phyloP scores from a whole-genome alignment of 2,888 invertebrate genomes.

The Aleiodes leptofemur region DNA sequence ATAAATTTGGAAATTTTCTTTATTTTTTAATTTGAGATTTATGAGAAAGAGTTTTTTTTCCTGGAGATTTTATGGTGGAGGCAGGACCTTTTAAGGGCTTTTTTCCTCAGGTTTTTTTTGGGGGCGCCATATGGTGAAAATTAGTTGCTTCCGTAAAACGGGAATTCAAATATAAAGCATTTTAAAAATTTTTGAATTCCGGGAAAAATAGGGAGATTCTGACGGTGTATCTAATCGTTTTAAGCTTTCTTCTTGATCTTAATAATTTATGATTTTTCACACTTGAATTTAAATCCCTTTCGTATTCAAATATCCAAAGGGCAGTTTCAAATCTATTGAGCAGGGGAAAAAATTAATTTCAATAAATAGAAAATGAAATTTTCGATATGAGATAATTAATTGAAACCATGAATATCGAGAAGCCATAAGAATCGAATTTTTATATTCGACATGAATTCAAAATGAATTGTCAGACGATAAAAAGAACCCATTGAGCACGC shows the following conservation, averaged over 20 bases:
- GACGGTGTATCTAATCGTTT: too few relatives aligned
- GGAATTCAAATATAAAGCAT: conserved; percentile 41
- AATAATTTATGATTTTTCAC: too few relatives aligned
- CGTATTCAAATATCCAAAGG: too few relatives aligned
- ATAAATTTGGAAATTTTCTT: neutral
- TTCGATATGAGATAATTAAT: neutral
- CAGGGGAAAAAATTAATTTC: too few relatives aligned
- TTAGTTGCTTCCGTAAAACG: conserved; percentile 64
- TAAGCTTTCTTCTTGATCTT: too few relatives aligned
- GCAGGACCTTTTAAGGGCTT: neutral
- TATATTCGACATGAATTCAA: conserved; percentile 9
- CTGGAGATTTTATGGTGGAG: neutral
- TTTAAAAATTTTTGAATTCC: conserved; percentile 5
- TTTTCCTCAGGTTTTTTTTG: conserved; percentile 45
- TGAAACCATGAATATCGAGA: neutral
- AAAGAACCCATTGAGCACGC: conserved; percentile 17
- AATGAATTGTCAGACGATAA: conserved; percentile 13
- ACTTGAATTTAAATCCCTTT: too few relatives aligned
- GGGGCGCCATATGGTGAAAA: conserved; percentile 64
- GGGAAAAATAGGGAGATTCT: neutral
- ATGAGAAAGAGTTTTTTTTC: conserved; percentile 1
- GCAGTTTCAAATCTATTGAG: too few relatives aligned
- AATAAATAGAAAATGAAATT: neutral
- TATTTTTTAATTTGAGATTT: too few relatives aligned
- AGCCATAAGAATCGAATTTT: neutral